A percentile compares a stretch with the other conserved stretches of the same genome.
phyloP scores from a whole-genome alignment of 2,888 invertebrate genomes.

The Oxyscelio sp. region DNA sequence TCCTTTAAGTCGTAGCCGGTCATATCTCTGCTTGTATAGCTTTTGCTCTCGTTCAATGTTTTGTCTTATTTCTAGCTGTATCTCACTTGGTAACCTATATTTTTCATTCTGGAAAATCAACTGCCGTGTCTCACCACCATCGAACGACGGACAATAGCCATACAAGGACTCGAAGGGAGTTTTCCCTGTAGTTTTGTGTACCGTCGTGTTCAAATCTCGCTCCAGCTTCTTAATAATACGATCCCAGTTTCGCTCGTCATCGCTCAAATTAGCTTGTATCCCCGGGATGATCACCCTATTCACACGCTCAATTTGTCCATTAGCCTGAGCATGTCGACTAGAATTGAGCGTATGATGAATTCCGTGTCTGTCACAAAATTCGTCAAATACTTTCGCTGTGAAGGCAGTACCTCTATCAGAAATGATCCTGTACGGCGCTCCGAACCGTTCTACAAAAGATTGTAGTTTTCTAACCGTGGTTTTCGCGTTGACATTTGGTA shows the following conservation, averaged over 20 bases:
- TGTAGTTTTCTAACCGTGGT: neutral
- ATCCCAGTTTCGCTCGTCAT: neutral
- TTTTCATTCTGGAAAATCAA: neutral
- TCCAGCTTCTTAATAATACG: neutral
- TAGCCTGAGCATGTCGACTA: too few relatives aligned
- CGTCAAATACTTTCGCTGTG: neutral
- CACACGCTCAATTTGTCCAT: neutral
- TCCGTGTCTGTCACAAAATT: neutral
- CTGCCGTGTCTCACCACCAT: neutral
- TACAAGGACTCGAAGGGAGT: constrained; percentile 13
- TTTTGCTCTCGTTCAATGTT: neutral
- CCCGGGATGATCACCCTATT: neutral
- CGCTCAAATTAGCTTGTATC: neutral
- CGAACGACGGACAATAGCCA: neutral
- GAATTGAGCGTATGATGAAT: neutral
- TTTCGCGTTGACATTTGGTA: neutral
- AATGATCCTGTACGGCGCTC: neutral
- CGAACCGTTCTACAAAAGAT: neutral
- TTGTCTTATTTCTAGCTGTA: neutral
- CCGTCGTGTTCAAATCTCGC: neutral
- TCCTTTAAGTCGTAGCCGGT: neutral
- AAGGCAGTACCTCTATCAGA: neutral
- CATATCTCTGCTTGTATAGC: neutral
- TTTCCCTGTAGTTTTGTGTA: neutral
- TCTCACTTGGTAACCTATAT: neutral